Base-by-base conservation (phyloP, 2,113 vertebrate genomes). In the Delphinus delphis region DNA sequence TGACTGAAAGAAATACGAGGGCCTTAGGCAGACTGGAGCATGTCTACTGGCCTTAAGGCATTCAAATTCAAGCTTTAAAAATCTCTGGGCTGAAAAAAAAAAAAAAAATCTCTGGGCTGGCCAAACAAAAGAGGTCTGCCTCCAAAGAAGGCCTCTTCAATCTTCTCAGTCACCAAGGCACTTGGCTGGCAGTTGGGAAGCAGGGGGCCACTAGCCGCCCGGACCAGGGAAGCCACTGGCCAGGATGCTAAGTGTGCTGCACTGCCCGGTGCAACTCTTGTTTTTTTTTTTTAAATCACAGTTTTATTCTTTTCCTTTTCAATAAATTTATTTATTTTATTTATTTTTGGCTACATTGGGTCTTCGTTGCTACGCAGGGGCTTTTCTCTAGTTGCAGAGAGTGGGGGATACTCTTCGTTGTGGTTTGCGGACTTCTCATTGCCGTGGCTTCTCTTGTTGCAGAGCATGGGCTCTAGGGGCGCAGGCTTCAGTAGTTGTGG, bases 181-280 rank as follows among this genome's bases (percentile, higher is more conserved):
- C 55, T 36, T 8, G 7, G 58, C 11, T 25, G 81, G 36, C 23
- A 68, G n/a, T 4, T 67, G 33, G 23, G 15, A 68, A 60, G 33
- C 17, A 38, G 33, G 21, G 67, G 58, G 33, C 8, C 2, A 0
- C 84, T 44, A 83, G 50, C 47, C 6, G 1, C 77, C n/a, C 0
- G 0, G 47, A 25, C 1, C 62, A 7, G 3, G 13, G 20, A 80
- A 73, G 31, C 17, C 26, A 0, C 0, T 0, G 11, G 15, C 63
- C 58, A 60, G 10, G 6, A 3, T 4, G 7, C 6, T 31, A 5
- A 26, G 6, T 1, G 3, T 31, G 10, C 14, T 13, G 4, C 28
- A 38, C 15, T 3, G 11, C 44, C 60, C 41, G 71, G 55, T 36
- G 17, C 1, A 38, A 82, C 38, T 95, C 55, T 50, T 50, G 44